These are phyloP conservation scores for Paelopatides confundens DNA, from an alignment of 53 echinoderm and acorn worm species.

Conservation along the genomic window DNA sequence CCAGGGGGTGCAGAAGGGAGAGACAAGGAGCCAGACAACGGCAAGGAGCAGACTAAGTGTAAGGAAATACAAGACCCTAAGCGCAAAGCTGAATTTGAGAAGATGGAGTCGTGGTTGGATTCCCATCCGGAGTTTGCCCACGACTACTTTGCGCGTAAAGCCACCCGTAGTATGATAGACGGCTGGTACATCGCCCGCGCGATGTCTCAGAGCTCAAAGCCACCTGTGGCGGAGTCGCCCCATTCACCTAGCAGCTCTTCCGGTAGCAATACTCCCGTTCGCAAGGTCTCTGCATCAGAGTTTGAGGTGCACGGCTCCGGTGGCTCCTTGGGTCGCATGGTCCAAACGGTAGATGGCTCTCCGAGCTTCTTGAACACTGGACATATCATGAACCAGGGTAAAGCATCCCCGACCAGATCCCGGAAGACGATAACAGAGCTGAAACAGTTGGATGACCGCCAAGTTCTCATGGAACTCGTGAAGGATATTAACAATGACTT, in stretches of 20 bases:
- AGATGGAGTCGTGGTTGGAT: conserved; percentile 94
- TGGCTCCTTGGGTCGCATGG: conserved; percentile 92
- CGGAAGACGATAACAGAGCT: conserved; percentile 93
- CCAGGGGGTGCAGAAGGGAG: conserved; percentile 40
- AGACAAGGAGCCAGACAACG: conserved; percentile 35
- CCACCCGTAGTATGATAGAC: conserved; percentile 96
- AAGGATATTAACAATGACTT: conserved; percentile 98
- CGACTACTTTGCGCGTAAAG: conserved; percentile 98
- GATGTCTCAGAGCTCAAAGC: conserved; percentile 90
- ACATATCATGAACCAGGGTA: conserved; percentile 81
- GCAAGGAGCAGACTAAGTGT: conserved; percentile 19
- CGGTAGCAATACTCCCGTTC: conserved; percentile 95
- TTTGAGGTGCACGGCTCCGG: conserved; percentile 94
- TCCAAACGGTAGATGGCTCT: conserved; percentile 94
- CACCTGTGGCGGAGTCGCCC: conserved; percentile 89
- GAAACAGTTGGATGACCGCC: conserved; percentile 88
- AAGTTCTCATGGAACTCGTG: conserved; percentile 95
- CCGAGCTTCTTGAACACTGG: conserved; percentile 92
- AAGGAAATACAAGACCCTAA: conserved; percentile 28
- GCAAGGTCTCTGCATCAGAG: conserved; percentile 98
- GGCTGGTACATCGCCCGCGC: conserved; percentile 98
- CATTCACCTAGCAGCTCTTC: conserved; percentile 96
- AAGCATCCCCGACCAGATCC: conserved; percentile 89
- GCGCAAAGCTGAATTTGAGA: conserved; percentile 70
- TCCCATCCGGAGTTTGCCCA: conserved; percentile 91